A percentile compares a stretch with the other conserved stretches of the same genome.
Conservation (phyloP, 2,888 invertebrate genomes). For the Charanyca ferruginea region DNA sequence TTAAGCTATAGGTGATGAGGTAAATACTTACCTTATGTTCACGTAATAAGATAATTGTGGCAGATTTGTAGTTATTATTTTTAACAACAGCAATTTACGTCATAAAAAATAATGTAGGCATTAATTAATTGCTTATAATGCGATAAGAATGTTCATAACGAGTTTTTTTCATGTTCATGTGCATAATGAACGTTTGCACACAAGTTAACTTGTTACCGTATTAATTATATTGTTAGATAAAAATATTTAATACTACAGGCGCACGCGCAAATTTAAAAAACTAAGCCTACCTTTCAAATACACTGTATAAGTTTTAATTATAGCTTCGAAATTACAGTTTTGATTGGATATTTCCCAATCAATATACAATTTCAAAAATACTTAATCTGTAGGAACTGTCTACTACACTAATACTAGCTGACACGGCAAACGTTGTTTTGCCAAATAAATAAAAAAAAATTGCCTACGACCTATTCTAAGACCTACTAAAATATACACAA, state of each 20-base stretch:
- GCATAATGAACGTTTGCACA: slow-evolving; percentile 7
- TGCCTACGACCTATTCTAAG: too few species aligned
- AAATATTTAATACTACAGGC: slow-evolving; percentile 10
- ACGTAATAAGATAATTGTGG: slow-evolving; percentile 26
- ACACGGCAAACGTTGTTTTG: too few species aligned
- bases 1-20: background rate
- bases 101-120: background rate
- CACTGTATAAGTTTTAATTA: background rate
- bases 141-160: slow-evolving; percentile 11
- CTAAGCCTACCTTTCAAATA: background rate
- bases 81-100: slow-evolving; percentile 24
- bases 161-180: slow-evolving; percentile 17
- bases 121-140: slow-evolving; percentile 17
- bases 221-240: slow-evolving; percentile 5
- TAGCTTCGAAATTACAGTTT: background rate
- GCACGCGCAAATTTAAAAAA: background rate
- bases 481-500: too few species aligned
- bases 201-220: slow-evolving; percentile 9
- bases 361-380: too few species aligned
- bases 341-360: too few species aligned
- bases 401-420: too few species aligned
- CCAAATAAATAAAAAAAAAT: too few species aligned
- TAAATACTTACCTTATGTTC: slow-evolving; percentile 10
- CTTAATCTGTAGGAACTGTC: too few species aligned
- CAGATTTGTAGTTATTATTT: slow-evolving; percentile 15